These are phyloP conservation scores for Anisognathus igniventris DNA, from an alignment of 2,797 vertebrate genomes.

Conservation along the genomic window DNA sequence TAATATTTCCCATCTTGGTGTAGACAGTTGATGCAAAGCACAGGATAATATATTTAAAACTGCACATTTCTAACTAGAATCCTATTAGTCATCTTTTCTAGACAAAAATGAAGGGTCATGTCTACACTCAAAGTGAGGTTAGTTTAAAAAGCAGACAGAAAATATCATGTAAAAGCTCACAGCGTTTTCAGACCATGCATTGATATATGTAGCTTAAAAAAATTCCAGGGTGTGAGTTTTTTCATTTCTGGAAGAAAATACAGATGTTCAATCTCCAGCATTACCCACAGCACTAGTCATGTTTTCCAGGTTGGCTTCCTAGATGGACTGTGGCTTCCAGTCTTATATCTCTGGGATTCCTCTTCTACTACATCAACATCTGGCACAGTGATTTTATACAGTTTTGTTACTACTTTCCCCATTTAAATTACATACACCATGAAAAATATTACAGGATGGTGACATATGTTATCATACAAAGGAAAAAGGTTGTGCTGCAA, in stretches of 20 bases:
- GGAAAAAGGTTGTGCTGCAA: not conserved
- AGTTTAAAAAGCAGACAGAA: constrained; percentile 30
- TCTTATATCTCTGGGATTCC: constrained; percentile 6
- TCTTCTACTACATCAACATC: constrained; percentile 17
- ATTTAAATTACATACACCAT: not conserved
- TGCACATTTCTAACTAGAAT: not conserved
- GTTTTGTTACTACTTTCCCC: not conserved
- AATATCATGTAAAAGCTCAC: not conserved
- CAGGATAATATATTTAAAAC: constrained; percentile 22
- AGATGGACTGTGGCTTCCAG: constrained; percentile 5
- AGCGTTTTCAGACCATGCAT: not conserved
- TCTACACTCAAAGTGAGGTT: not conserved
- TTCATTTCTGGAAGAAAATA: constrained; percentile 9
- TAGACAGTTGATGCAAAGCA: constrained; percentile 16
- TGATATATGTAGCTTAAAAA: constrained; percentile 17
- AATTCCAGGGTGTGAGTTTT: not conserved
- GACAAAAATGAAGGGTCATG: constrained; percentile 6
- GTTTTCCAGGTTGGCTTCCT: constrained; percentile 54
- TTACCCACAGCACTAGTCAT: not conserved
- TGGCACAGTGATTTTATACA: not conserved
- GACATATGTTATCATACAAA: not conserved
- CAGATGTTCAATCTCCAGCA: not conserved
- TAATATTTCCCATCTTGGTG: constrained; percentile 19
- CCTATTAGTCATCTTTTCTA: constrained; percentile 26
- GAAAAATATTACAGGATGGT: not conserved